Evolutionary conservation across 2,797 vertebrate genomes (phyloP), one percentile per base, ranked within the genome.

Genomic region (Chaetodon trifasciatus): DNA sequence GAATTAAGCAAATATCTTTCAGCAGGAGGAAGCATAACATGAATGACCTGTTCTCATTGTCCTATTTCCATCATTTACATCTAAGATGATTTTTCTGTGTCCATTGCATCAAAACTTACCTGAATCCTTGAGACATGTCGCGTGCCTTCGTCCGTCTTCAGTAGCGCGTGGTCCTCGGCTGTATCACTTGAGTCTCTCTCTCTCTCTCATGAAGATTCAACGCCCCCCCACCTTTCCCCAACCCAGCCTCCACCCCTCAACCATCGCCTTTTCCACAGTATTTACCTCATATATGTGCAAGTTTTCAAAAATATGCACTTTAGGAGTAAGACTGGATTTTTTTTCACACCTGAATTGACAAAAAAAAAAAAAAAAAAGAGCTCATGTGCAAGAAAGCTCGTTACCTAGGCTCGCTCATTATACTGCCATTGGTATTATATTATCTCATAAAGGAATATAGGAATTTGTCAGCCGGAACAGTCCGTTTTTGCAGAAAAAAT

Each of bases 101-200:
- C 39, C 61, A n/a, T 15, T 35, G 74, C n/a, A 62, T 65, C 60
- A 35, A 78, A 89, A 94, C 87, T 89, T 93, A 97, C 98, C 97
- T 97, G 95, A 83, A 92, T 93, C 92, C 86, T 79, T 16, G 90
- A 95, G 90, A 92, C 94, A 93, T 94, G 90, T 93, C 61, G 90
- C 84, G 79, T 92, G 89, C 85, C 90, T 92, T 70, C 86, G 65
- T 92, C 91, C 84, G 93, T 93, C 94, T 89, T 88, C 93, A 92
- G 82, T 91, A 76, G 91, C 89, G 94, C 94, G 93, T 92, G 85
- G 90, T 93, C 94, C 90, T 93, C 90, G 70, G 91, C 94, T 88
- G 88, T 88, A 91, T 93, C 93, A 94, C 92, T 95, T 93, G 91
- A 95, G 94, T 95, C 67, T 69, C 83, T 70, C 79, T 62, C 69